A percentile compares a stretch with the other conserved stretches of the same genome.
Evolutionary conservation across 2,113 vertebrate species (phyloP).

Genomic region (Dinomys branickii): DNA sequence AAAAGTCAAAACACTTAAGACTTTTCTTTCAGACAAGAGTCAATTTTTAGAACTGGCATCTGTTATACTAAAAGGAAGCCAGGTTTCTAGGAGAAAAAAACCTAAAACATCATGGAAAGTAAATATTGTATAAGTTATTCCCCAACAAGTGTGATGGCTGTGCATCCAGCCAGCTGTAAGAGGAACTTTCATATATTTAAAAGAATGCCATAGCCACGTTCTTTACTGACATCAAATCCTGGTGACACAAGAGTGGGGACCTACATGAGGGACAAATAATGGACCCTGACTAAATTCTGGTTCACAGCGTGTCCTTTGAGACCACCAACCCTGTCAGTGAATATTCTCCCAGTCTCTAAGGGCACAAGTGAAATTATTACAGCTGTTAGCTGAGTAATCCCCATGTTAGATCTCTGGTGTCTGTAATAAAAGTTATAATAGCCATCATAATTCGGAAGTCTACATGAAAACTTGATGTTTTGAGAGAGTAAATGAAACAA

Average conservation of each 20-base stretch:
- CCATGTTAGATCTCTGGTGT: neutral
- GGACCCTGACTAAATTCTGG: neutral
- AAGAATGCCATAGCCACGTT: neutral
- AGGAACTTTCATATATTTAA: neutral
- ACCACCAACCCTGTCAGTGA: neutral
- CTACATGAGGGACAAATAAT: neutral
- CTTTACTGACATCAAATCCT: neutral
- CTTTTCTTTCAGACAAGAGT: neutral
- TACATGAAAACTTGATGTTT: neutral
- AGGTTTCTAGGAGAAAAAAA: neutral
- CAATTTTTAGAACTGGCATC: neutral
- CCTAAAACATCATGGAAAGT: neutral
- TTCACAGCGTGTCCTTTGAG: neutral
- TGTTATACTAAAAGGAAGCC: neutral
- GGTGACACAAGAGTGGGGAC: neutral
- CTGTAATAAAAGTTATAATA: neutral
- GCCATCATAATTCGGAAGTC: neutral
- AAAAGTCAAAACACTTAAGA: neutral
- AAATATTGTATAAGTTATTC: neutral
- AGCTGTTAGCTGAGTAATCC: neutral
- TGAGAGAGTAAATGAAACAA: neutral
- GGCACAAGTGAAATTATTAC: neutral
- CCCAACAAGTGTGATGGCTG: neutral
- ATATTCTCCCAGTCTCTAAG: neutral
- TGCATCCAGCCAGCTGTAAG: neutral